A percentile compares a stretch with the other conserved stretches of the same genome.
These are phyloP conservation scores for Pseudomyrmex flavicornis DNA, from an alignment of 1,140 invertebrate genomes.

Conservation along the genomic window DNA sequence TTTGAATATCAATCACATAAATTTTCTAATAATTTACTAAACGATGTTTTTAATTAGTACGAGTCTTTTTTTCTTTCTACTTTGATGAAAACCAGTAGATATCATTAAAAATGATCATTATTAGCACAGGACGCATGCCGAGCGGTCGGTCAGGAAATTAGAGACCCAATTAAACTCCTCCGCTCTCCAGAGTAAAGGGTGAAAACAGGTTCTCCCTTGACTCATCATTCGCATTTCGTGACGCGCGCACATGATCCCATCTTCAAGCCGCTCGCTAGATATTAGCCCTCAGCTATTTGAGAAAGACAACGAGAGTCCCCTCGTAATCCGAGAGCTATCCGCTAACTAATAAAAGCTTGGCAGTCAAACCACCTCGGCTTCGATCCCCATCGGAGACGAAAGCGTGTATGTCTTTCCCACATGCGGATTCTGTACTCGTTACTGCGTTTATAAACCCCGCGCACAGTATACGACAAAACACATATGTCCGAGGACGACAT, in stretches of 20 bases:
- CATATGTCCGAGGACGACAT: constrained; percentile 68
- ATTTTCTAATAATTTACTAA: constrained; percentile 9
- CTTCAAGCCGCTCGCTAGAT: constrained; percentile 9
- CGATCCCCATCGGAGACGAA: constrained; percentile 44
- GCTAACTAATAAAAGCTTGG: constrained; percentile 71
- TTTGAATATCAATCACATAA: background rate
- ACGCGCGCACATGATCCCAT: constrained; percentile 19
- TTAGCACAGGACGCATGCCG: constrained; percentile 19
- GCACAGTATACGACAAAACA: constrained; percentile 57
- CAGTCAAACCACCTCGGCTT: constrained; percentile 68
- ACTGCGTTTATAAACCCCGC: constrained; percentile 71
- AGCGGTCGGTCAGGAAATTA: constrained; percentile 41
- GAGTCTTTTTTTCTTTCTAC: background rate
- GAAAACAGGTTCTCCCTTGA: constrained; percentile 63
- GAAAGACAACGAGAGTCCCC: constrained; percentile 54
- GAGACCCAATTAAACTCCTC: constrained; percentile 56
- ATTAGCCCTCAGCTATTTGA: constrained; percentile 67
- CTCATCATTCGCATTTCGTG: constrained; percentile 41
- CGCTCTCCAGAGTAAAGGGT: constrained; percentile 55
- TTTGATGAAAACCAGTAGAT: background rate
- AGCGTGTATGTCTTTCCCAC: constrained; percentile 77
- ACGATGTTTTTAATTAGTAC: background rate
- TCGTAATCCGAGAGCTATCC: constrained; percentile 69
- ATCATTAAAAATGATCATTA: constrained; percentile 48
- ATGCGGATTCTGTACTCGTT: constrained; percentile 73